Percentiles rank a stretch among this genome's conserved stretches.
These are phyloP conservation scores for Chelidonichthys spinosus DNA, from an alignment of 2,797 vertebrate species.

Conservation along the genomic window DNA sequence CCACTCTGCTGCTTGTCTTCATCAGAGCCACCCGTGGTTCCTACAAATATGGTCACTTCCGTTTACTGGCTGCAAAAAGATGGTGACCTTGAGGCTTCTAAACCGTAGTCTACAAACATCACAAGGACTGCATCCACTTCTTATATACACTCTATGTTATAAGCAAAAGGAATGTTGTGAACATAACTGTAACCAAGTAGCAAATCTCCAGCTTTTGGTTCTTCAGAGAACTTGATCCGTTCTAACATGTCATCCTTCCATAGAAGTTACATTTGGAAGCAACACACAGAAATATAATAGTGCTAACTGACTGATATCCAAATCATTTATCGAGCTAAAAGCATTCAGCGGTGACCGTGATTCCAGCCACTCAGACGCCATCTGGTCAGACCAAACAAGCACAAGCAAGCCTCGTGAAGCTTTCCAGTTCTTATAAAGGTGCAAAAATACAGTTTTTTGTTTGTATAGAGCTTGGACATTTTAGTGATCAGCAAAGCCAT, in stretches of 20 bases:
- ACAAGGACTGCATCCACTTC: too few species aligned
- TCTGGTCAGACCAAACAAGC: constrained; percentile 3
- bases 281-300: neutral
- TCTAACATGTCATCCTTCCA: neutral
- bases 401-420: neutral
- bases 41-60: too few species aligned
- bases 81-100: too few species aligned
- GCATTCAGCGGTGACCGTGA: neutral
- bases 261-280: neutral
- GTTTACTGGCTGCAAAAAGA: too few species aligned
- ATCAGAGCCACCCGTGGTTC: too few species aligned
- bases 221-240: neutral
- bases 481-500: neutral
- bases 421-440: neutral
- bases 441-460: neutral
- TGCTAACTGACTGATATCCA: neutral
- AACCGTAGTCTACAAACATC: too few species aligned
- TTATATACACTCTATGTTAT: too few species aligned
- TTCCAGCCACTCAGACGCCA: neutral
- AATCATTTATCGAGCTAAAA: neutral
- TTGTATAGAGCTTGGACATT: neutral
- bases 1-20: too few species aligned
- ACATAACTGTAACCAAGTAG: neutral
- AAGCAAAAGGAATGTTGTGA: too few species aligned
- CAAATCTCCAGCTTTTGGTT: neutral